Percentiles rank a stretch among this genome's conserved stretches.
These are phyloP conservation scores for Drosophila cyrtoloma DNA, from an alignment of 2,888 invertebrate species.

Conservation along the genomic window DNA sequence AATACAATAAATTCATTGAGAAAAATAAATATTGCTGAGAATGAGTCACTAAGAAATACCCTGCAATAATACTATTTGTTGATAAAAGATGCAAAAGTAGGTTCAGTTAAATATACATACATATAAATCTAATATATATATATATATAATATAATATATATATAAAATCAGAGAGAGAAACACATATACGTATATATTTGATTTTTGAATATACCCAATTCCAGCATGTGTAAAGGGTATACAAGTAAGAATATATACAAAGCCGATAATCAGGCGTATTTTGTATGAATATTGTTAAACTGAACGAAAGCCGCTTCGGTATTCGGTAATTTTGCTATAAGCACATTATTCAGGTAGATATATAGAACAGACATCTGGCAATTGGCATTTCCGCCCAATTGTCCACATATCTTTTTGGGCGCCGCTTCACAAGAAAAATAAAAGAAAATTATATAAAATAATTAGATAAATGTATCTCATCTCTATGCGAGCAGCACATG, in stretches of 20 bases:
- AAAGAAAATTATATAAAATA: slow-evolving; percentile 25
- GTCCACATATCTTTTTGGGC: slow-evolving; percentile 58
- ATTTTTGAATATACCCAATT: background rate
- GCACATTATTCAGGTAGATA: slow-evolving; percentile 47
- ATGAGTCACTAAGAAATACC: slow-evolving; percentile 12
- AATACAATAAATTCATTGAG: slow-evolving; percentile 48
- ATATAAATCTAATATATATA: background rate
- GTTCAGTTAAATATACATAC: background rate
- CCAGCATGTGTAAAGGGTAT: background rate
- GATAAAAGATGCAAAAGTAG: background rate
- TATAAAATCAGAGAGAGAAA: too few relatives aligned
- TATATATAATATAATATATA: background rate
- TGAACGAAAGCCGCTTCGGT: background rate
- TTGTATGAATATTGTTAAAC: slow-evolving; percentile 10
- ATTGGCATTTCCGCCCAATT: slow-evolving; percentile 75
- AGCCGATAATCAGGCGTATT: slow-evolving; percentile 5
- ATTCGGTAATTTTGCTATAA: slow-evolving; percentile 22
- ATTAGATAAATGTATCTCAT: slow-evolving; percentile 4
- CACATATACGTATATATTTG: background rate
- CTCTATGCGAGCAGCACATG: slow-evolving; percentile 14
- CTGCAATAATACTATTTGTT: background rate
- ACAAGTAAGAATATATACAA: slow-evolving; percentile 1
- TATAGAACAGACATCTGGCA: slow-evolving; percentile 33
- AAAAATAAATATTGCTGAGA: slow-evolving; percentile 13
- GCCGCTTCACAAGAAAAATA: slow-evolving; percentile 41